Base-by-base conservation (phyloP, 2,113 vertebrate genomes). In the Barbus barbus region DNA sequence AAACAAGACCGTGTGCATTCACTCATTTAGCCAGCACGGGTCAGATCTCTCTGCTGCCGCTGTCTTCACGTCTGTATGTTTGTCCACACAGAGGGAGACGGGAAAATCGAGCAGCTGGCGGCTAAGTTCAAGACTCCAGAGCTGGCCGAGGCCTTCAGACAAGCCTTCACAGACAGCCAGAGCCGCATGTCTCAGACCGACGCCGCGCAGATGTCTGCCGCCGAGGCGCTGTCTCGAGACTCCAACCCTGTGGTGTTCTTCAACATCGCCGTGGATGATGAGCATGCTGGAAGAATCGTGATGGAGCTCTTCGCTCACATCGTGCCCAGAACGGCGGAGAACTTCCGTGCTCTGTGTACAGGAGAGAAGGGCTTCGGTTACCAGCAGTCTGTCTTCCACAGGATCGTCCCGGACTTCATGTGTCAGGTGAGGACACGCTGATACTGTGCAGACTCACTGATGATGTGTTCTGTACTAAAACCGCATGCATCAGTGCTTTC, bases 291-390 rank as follows among this genome's bases (percentile, higher is more conserved):
- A 79, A 94, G 91, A 4, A 89, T 99, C 92, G 96, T 93, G 9
- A 94, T 98, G 83, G 97, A 98, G 89, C 94, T 99, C 5, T 97
- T 98, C 89, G 92, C 95, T n/a, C 93, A 97, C 77, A 93, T 98
- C 7, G 96, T 98, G 85, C 97, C 97, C 85, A 96, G 90, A 78
- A 99, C 97, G 1, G 96, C 97, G 11, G 97, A 98, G 89, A 99
- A 98, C 81, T 98, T 99, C 93, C 92, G 41, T 0, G 12, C 4
- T 33, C 33, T 36, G 33, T 36, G 33, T 36, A 36, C 4, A 36
- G 5, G 33, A 36, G 96, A 97, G 89, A 96, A 91, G 77, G 97
- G 96, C 81, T 96, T 97, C 33, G 95, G 97, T 24, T 95, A 95
- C 85, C 93, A 82, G 0, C 36, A 4, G 11, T 74, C 72, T 3